phyloP scores from a whole-genome alignment of 1,140 invertebrate genomes.

The Drosophila lini region DNA sequence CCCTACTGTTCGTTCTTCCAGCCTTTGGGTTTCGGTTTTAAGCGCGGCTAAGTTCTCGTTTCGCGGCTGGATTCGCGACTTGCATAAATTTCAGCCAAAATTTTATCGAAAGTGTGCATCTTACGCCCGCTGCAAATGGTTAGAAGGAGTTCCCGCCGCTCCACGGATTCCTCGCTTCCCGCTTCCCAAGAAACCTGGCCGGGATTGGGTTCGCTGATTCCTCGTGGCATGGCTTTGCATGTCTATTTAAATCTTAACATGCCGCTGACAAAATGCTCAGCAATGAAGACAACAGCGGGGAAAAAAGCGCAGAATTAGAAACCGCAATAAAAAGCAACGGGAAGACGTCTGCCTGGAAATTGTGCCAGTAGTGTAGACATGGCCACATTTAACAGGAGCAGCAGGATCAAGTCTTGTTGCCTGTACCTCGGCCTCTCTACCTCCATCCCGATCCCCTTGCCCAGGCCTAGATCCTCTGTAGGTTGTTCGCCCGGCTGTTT shows the following conservation, averaged over 20 bases:
- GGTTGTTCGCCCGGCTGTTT: constrained; percentile 50
- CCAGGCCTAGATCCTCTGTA: constrained; percentile 5
- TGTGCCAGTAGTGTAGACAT: constrained; percentile 77
- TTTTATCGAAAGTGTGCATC: constrained; percentile 81
- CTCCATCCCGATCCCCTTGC: background rate
- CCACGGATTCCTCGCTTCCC: constrained; percentile 20
- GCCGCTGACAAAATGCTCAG: constrained; percentile 79
- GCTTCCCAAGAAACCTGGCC: background rate
- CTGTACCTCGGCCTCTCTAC: background rate
- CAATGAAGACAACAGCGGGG: constrained; percentile 60
- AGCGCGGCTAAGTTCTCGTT: constrained; percentile 15
- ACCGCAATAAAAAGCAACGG: constrained; percentile 51
- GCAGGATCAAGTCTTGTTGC: constrained; percentile 76
- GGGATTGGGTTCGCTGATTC: constrained; percentile 20
- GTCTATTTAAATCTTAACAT: constrained; percentile 80
- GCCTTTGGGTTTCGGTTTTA: background rate
- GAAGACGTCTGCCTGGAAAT: constrained; percentile 60
- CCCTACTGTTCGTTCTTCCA: constrained; percentile 32
- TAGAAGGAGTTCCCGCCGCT: constrained; percentile 34
- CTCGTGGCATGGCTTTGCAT: constrained; percentile 50
- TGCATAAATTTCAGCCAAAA: constrained; percentile 67
- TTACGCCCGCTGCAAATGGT: constrained; percentile 61
- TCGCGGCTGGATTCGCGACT: constrained; percentile 51
- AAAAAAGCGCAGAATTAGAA: constrained; percentile 58
- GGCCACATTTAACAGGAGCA: constrained; percentile 75